A percentile compares a stretch with the other conserved stretches of the same genome.
These are phyloP conservation scores for Lerista edwardsae DNA, from an alignment of 2,797 vertebrate genomes.

Conservation along the genomic window DNA sequence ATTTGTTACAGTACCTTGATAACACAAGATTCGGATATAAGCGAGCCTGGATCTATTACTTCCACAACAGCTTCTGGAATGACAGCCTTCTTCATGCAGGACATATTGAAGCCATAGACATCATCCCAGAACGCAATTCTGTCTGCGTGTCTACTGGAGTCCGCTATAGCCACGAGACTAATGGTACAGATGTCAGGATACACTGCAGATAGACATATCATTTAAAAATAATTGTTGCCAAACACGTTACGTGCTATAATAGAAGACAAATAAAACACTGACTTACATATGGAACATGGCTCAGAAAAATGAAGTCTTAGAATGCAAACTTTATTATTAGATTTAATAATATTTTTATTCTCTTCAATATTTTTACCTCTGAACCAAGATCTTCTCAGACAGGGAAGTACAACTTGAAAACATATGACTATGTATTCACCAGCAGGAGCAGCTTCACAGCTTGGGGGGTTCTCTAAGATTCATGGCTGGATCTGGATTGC, in stretches of 20 bases:
- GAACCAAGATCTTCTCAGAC: too few species aligned
- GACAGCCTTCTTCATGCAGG: conserved; percentile 93
- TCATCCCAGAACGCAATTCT: conserved; percentile 93
- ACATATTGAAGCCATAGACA: conserved; percentile 95
- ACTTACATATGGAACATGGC: too few species aligned
- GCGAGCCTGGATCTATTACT: conserved; percentile 80
- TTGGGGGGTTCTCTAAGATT: too few species aligned
- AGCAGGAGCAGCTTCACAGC: too few species aligned
- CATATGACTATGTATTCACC: too few species aligned
- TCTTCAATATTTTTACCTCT: too few species aligned
- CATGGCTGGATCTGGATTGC: too few species aligned
- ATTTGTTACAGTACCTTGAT: conserved; percentile 82
- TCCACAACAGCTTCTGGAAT: conserved; percentile 90
- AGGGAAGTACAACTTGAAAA: too few species aligned
- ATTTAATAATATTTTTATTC: too few species aligned
- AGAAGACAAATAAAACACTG: not conserved
- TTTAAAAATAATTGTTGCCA: not conserved
- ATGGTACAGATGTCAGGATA: conserved; percentile 92
- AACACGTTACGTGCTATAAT: not conserved
- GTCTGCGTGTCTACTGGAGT: conserved; percentile 80
- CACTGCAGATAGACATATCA: conserved; percentile 78
- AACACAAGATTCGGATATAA: conserved; percentile 85
- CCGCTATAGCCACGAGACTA: conserved; percentile 87
- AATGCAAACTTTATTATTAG: too few species aligned
- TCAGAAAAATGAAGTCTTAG: too few species aligned